These are phyloP conservation scores for Knipowitschia caucasica DNA, from an alignment of 2,797 vertebrate species.

Conservation along the genomic window DNA sequence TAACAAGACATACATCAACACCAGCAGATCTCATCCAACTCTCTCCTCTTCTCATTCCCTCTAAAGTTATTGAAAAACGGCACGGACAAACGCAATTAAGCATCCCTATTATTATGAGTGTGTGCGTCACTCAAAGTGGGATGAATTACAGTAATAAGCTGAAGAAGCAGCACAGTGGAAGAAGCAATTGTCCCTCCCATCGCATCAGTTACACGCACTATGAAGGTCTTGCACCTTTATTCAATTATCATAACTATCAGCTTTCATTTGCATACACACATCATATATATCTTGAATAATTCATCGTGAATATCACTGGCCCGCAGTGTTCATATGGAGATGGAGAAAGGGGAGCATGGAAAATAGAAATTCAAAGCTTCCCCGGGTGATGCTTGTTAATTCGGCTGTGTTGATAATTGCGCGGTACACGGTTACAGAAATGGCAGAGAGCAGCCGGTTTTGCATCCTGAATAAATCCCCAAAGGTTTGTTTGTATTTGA, in stretches of 20 bases:
- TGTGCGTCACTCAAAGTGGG: conserved; percentile 5
- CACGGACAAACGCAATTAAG: conserved; percentile 19
- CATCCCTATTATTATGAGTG: conserved; percentile 1
- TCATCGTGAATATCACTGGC: conserved; percentile 59
- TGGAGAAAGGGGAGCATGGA: conserved; percentile 19
- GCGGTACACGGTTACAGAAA: conserved; percentile 6
- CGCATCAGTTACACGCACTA: conserved; percentile 55
- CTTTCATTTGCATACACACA: conserved; percentile 46
- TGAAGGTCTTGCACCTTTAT: conserved; percentile 58
- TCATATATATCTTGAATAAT: conserved; percentile 63
- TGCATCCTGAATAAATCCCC: conserved; percentile 13
- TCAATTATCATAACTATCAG: conserved; percentile 59
- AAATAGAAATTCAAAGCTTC: conserved; percentile 45
- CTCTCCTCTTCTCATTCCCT: conserved; percentile 7
- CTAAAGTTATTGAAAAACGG: conserved; percentile 20
- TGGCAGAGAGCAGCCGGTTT: conserved; percentile 26
- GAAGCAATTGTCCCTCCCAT: conserved; percentile 48
- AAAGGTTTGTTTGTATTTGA: neutral
- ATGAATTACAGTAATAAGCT: conserved; percentile 45
- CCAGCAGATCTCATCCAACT: conserved; percentile 11
- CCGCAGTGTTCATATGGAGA: conserved; percentile 45
- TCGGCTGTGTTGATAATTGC: conserved; percentile 34
- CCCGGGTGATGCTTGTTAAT: conserved; percentile 47
- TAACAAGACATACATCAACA: conserved; percentile 27
- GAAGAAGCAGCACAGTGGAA: conserved; percentile 34